Base-by-base conservation (phyloP, 2,797 vertebrate species). In the Pachyuromys duprasi region DNA sequence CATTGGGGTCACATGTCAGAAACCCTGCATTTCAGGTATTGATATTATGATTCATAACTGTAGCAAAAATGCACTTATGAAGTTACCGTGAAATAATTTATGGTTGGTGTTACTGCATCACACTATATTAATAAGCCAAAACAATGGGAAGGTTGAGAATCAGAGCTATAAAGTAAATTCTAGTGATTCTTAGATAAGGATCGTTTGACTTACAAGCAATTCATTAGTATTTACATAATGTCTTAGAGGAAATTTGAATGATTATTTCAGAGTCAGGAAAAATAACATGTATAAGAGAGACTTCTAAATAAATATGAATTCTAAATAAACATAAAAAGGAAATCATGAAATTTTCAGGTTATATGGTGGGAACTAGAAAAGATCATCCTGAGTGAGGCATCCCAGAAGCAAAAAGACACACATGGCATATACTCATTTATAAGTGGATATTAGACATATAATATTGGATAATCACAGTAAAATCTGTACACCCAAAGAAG, bases 221-320 rank as follows among this genome's bases (percentile, higher is more conserved):
- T 91, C 26, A 93, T 89, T 36, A 86, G 26, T 75, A 55, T 90
- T 95, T 93, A 62, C 4, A 79, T 79, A 72, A 89, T 63, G 57
- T 31, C 26, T 92, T 63, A 49, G 26, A 63, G 86, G 57, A 94
- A 75, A 86, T 39, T 91, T 9, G 45, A 79, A 89, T 55, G 53
- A 55, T 42, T 60, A 26, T 28, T 42, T 2, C 24, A 20, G 15
- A 79, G 5, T 91, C 39, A 57, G 75, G 31, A 75, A 82, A 87
- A 87, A 55, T 63, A 79, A n/a, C 31, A 82, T 33, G 84, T 11
- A 20, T 60, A 42, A 65, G 20, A 93, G n/a, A 90, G n/a, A n/a
- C n/a, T n/a, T n/a, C n/a, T n/a, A n/a, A n/a, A n/a, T n/a, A n/a
- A n/a, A n/a, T n/a, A n/a, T n/a, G 22, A 93, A 49, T 55, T 78